Percentiles rank a stretch among this genome's conserved stretches.
These are phyloP conservation scores for Siniperca knerii DNA, from an alignment of 2,113 vertebrate species.

Conservation along the genomic window DNA sequence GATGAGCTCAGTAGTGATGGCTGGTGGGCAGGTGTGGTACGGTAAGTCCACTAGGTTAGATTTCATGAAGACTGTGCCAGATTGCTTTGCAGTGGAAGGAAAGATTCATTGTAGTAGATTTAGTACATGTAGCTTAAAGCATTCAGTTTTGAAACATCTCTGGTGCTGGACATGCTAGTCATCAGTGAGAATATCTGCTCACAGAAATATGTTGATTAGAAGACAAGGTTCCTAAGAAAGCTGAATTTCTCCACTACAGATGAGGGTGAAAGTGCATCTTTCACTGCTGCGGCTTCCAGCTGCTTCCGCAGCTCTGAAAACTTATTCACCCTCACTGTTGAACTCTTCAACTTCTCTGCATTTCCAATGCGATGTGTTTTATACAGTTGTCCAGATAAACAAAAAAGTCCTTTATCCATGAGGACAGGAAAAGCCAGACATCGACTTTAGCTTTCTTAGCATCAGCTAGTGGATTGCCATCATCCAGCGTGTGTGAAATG, in stretches of 20 bases:
- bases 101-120: background rate
- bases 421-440: slow-evolving; percentile 9
- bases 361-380: slow-evolving; percentile 19
- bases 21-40: background rate
- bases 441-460: slow-evolving; percentile 28
- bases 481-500: slow-evolving; percentile 23
- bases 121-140: background rate
- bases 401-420: background rate
- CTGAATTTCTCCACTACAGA: background rate
- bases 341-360: slow-evolving; percentile 18
- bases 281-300: background rate
- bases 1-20: background rate
- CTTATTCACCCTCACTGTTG: slow-evolving; percentile 12
- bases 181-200: background rate
- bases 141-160: background rate
- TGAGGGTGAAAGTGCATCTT: slow-evolving; percentile 7
- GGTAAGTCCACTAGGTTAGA: background rate
- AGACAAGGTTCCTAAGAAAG: background rate
- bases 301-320: slow-evolving; percentile 15
- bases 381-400: background rate
- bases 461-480: slow-evolving; percentile 21
- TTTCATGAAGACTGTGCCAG: background rate
- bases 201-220: background rate
- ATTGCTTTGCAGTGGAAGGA: background rate
- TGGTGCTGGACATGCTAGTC: background rate